Base-by-base conservation (phyloP, 2,113 vertebrate genomes). In the Phasianus colchicus region DNA sequence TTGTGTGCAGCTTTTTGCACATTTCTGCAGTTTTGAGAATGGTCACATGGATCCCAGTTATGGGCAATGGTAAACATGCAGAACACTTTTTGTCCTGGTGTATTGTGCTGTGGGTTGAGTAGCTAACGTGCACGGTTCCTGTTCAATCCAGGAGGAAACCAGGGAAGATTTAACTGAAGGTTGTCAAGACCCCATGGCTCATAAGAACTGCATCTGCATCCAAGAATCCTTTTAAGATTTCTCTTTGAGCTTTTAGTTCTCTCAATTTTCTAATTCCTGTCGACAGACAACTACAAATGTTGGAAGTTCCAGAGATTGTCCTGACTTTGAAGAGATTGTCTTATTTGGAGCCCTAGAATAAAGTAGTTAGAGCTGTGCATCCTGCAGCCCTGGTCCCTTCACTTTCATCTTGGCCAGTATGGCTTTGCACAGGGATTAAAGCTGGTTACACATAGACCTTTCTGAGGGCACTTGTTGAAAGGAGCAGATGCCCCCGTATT, bases 161-260 rank as follows among this genome's bases (percentile, higher is more conserved):
- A 71, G 25, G 34, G 32, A 34, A 80, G 20, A 40, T 86, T 90
- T 95, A 76, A 25, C 27, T 43, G 14, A 30, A 11, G 6, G 5
- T 10, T 78, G 13, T 42, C 7, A 78, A 89, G 74, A 27, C 13
- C 20, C 7, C 40, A 50, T 0, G 0, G 27, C 9, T 47, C 25
- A 15, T 38, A 61, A 73, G 22, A 76, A 10, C 20, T 66, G 5
- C n/a, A 14, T 32, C 30, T 83, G 30, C 60, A 83, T 32, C 27
- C 72, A 70, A 43, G 25, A 83, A 54, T 63, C 50, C 13, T 58
- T 92, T 63, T 21, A 80, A 88, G 24, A 19, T 83, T 92, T 83
- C 50, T 58, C 11, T 88, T 86, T 42, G 34, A 80, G 40, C 9
- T 86, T 86, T 80, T 55, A 24, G 8, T 34, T 70, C 20, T 89